These are phyloP conservation scores for Leptinotarsa juncta DNA, from an alignment of 2,888 invertebrate species.

Conservation along the genomic window DNA sequence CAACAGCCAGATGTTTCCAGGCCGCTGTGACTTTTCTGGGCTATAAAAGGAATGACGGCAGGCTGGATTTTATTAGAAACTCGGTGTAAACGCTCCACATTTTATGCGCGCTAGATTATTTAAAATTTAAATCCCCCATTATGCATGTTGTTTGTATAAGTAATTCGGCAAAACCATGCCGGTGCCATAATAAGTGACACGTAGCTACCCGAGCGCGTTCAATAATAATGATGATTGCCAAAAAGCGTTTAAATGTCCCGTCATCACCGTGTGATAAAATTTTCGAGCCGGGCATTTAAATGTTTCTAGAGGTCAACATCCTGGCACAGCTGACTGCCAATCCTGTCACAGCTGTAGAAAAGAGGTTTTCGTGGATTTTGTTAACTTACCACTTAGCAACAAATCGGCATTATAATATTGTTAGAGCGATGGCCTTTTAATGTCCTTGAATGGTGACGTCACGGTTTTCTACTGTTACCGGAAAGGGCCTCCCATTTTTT, in stretches of 20 bases:
- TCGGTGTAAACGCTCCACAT: slow-evolving; percentile 23
- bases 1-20: slow-evolving; percentile 2
- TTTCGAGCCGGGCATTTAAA: slow-evolving; percentile 32
- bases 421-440: slow-evolving; percentile 39
- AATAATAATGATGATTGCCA: slow-evolving; percentile 5
- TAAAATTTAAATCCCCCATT: slow-evolving; percentile 40
- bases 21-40: not conserved
- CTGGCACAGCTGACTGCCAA: slow-evolving; percentile 38
- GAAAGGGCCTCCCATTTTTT: slow-evolving; percentile 44
- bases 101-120: slow-evolving; percentile 27
- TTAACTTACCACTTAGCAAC: slow-evolving; percentile 37
- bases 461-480: slow-evolving; percentile 33
- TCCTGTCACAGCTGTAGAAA: not conserved
- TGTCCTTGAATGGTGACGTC: slow-evolving; percentile 42
- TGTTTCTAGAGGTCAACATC: slow-evolving; percentile 40
- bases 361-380: slow-evolving; percentile 22
- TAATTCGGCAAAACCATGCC: slow-evolving; percentile 3
- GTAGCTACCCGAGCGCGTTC: slow-evolving; percentile 15
- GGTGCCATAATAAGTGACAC: slow-evolving; percentile 24
- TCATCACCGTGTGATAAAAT: slow-evolving; percentile 19
- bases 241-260: slow-evolving; percentile 5
- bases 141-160: slow-evolving; percentile 26
- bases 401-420: slow-evolving; percentile 25
- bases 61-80: slow-evolving; percentile 12
- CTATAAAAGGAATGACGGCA: not conserved